These are phyloP conservation scores for Dermochelys coriacea DNA, from an alignment of 2,797 vertebrate genomes.

Conservation along the genomic window DNA sequence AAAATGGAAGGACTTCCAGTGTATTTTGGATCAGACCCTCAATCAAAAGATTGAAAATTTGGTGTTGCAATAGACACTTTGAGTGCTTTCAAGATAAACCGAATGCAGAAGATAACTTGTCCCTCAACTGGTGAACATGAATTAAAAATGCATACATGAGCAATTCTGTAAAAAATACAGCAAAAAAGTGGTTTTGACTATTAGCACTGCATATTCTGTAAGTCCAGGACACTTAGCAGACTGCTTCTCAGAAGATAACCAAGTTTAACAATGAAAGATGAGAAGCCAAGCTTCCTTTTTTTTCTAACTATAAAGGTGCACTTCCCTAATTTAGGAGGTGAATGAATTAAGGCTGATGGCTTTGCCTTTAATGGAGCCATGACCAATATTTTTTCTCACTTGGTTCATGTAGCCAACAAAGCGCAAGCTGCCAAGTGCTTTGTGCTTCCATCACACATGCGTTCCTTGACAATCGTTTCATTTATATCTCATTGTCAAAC, in stretches of 20 bases:
- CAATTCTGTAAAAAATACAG: not conserved
- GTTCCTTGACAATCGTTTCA: slow-evolving; percentile 16
- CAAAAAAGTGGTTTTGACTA: not conserved
- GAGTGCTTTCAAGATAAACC: accelerated
- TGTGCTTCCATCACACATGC: slow-evolving; percentile 50
- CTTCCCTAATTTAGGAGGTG: slow-evolving; percentile 80
- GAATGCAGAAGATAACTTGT: not conserved
- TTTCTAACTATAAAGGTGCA: slow-evolving; percentile 45
- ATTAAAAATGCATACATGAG: not conserved
- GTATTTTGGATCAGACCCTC: not conserved
- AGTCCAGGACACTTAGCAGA: not conserved
- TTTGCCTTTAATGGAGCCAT: slow-evolving; percentile 85
- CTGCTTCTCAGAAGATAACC: not conserved
- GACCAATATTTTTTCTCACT: slow-evolving; percentile 74
- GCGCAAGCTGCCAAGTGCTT: not conserved
- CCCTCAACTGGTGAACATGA: not conserved
- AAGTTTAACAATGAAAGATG: not conserved
- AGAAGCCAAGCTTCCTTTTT: not conserved
- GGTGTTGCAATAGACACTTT: not conserved
- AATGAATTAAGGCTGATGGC: slow-evolving; percentile 85
- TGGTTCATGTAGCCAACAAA: slow-evolving; percentile 46
- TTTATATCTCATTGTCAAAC: not conserved
- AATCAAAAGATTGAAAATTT: not conserved
- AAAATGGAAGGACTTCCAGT: not conserved
- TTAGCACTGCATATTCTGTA: not conserved